Base-by-base conservation (phyloP, 2,797 vertebrate genomes). In the Danio jaintianensis region DNA sequence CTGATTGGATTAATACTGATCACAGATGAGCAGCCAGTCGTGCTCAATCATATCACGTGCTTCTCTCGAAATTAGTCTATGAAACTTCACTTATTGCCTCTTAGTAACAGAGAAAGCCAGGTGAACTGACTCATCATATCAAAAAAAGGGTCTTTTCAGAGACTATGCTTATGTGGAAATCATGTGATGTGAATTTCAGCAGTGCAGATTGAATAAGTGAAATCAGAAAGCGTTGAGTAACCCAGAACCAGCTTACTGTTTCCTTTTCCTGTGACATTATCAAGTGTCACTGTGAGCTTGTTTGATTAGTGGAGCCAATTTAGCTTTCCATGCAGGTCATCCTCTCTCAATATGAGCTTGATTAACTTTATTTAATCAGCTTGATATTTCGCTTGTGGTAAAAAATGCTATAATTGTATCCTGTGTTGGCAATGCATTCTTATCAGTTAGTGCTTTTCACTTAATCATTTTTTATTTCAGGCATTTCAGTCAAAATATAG, bases 101-200 rank as follows among this genome's bases (percentile, higher is more conserved):
- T 81, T 29, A 77, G 7, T 69, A 29, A 70, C 64, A 0, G 22
- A 84, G 50, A 71, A 29, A 79, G 18, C 74, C 73, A 85, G 80
- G 13, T 73, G 53, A 84, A 78, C 55, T 45, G 75, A 83, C 81
- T 86, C 79, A 75, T 58, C 81, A 15, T 22, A 45, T 52, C 50
- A 47, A 12, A 77, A 85, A 90, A 80, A 85, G 83, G 36, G 18
- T 79, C 67, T 62, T 76, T 84, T 90, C 66, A 86, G 80, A 81
- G 53, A 69, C 67, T 52, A 67, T 71, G 62, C 68, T 53, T 80
- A 67, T 83, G 61, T 55, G 69, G 36, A 67, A 16, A 20, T 62
- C 76, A 20, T 83, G 88, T 88, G 85, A 74, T 70, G 5, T 16
- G 22, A 68, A 6, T 58, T 68, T n/a, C 4, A 58, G 53, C 59